A percentile compares a stretch with the other conserved stretches of the same genome.
Conservation (phyloP, 2,888 invertebrate genomes). For the Agrypnus murinus region DNA sequence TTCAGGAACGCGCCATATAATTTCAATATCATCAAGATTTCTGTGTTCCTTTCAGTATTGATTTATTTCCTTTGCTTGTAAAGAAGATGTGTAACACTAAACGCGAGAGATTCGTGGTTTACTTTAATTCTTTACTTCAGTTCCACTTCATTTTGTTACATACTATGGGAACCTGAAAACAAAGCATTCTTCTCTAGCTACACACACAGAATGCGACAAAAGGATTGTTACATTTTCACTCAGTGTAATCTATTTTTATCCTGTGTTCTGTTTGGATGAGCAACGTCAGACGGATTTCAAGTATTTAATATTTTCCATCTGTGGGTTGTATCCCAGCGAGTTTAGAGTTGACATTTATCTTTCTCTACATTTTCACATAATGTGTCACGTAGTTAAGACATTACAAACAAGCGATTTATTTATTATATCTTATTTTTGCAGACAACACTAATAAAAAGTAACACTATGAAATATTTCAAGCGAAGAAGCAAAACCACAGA, state of each 20-base stretch:
- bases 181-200: constrained; percentile 40
- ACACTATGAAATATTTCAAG: too few species aligned
- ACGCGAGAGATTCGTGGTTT: too few species aligned
- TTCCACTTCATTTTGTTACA: constrained; percentile 35
- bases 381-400: constrained; percentile 16
- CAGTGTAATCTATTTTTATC: constrained; percentile 54
- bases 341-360: constrained; percentile 38
- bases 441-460: too few species aligned
- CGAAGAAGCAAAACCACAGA: too few species aligned
- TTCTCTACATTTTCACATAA: constrained; percentile 25
- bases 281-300: constrained; percentile 49
- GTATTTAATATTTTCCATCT: constrained; percentile 55
- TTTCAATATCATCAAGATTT: too few species aligned
- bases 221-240: constrained; percentile 54
- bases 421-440: constrained; percentile 1
- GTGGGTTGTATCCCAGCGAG: constrained; percentile 38
- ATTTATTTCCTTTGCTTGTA: too few species aligned
- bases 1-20: constrained; percentile 18
- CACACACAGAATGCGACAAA: constrained; percentile 46
- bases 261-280: constrained; percentile 51
- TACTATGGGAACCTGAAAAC: constrained; percentile 32
- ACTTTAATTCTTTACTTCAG: too few species aligned
- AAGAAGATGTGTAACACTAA: too few species aligned
- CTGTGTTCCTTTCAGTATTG: too few species aligned
- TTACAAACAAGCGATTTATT: constrained; percentile 20